A percentile compares a stretch with the other conserved stretches of the same genome.
Evolutionary conservation across 1,140 invertebrate species (phyloP).

Genomic region (Drosophila erecta): DNA sequence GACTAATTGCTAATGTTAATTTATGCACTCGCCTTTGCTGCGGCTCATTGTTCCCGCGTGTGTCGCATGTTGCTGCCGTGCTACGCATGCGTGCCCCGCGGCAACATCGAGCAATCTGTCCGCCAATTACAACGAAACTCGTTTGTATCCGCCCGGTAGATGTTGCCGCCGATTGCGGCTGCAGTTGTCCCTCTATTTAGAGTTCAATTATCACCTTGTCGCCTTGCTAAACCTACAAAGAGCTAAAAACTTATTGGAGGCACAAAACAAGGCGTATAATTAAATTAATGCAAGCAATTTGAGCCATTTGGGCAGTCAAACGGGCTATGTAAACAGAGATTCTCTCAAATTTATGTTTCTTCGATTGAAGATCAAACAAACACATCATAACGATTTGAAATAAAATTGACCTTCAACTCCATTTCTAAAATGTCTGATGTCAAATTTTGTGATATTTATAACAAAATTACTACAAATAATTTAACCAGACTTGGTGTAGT

Average conservation of each 20-base stretch:
- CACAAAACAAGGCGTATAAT: slow-evolving; percentile 39
- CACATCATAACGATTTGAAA: too few species aligned
- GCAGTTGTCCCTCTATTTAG: slow-evolving; percentile 68
- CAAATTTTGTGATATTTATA: too few species aligned
- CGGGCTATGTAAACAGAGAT: neutral
- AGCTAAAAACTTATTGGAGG: slow-evolving; percentile 1
- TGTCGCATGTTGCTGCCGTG: slow-evolving; percentile 58
- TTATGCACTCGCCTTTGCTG: slow-evolving; percentile 62
- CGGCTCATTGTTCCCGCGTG: slow-evolving; percentile 37
- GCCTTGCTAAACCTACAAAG: slow-evolving; percentile 50
- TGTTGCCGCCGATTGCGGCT: slow-evolving; percentile 53
- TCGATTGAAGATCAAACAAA: too few species aligned
- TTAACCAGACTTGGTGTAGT: fast-evolving
- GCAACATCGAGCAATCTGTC: slow-evolving; percentile 53
- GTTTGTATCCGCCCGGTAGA: slow-evolving; percentile 42
- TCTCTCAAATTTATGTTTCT: too few species aligned
- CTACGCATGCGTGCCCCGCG: slow-evolving; percentile 70
- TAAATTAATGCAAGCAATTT: slow-evolving; percentile 12
- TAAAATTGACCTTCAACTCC: too few species aligned
- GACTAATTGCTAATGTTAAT: slow-evolving; percentile 67
- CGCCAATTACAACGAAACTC: slow-evolving; percentile 42
- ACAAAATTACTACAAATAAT: too few species aligned
- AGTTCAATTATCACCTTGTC: slow-evolving; percentile 74
- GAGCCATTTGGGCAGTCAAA: slow-evolving; percentile 4
- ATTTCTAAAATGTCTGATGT: too few species aligned